Evolutionary conservation across 2,888 invertebrate species (phyloP), one percentile per base, ranked within the genome.

Genomic region (Hemaris fuciformis): DNA sequence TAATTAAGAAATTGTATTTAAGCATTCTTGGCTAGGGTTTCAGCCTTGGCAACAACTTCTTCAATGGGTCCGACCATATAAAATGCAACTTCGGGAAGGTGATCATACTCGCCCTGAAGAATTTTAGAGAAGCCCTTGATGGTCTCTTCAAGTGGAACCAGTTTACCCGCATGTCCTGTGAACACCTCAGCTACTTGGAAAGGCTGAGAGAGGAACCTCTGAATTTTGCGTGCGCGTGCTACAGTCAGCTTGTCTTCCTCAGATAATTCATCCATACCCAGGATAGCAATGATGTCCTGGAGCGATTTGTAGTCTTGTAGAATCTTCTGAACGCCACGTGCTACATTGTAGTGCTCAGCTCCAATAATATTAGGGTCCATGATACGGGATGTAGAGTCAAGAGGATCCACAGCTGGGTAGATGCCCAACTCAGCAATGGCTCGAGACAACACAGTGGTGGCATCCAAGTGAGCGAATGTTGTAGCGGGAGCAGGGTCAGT

Each of bases 401-500:
- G 94, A 13, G 98, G 98, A 93, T 98, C 98, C 68, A 98, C 98
- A 78, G 98, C 98, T 0, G 98, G 98, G 89, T 98, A 98, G 85
- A 97, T 97, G 72, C 97, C 98, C 85, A 98, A 91, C 88, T 98
- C 98, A 68, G 98, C 97, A 88, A 98, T 98, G 77, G 97, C 97
- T 84, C 98, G 95, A 20, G 98, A 98, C 89, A 98, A 90, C 71
- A 98, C 98, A 86, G 98, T 98, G 68, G 98, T 98, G 83, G 98
- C 98, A 81, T 98, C 98, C 94, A 98, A 96, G 91, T 98, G 98
- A 88, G 98, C 97, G 80, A 98, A 98, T 31, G 98, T 98, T 65
- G 98, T 98, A 70, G 98, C 98, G 59, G 98, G 98, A 58, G 98
- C 98, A 67, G 98, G 98, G 94, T 98, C 98, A 80, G 98, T 98